Evolutionary conservation across 1,140 invertebrate species (phyloP).

Genomic region (Gryon sp.): DNA sequence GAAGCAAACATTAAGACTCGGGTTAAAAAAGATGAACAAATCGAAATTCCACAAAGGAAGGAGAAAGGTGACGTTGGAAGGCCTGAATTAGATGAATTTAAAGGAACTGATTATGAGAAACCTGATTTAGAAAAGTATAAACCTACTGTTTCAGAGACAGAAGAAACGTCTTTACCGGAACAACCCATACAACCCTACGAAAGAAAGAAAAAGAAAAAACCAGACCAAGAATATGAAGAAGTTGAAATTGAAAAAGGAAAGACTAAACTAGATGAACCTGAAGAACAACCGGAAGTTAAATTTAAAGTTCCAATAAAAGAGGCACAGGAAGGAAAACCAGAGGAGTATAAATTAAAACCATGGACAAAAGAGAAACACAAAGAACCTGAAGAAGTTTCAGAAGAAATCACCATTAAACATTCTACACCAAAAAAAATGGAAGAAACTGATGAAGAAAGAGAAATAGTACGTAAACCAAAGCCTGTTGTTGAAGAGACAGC

Average conservation of each 20-base stretch:
- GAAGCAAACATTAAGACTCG: no score
- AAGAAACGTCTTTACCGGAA: constrained; percentile 72
- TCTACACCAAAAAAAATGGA: no score
- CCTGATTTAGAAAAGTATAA: constrained; percentile 74
- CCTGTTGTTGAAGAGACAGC: no score
- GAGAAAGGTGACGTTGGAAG: constrained; percentile 60
- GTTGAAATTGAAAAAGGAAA: constrained; percentile 79
- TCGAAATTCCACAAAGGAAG: constrained; percentile 67
- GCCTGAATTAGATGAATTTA: constrained; percentile 71
- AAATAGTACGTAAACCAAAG: no score
- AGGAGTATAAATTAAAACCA: constrained; percentile 80
- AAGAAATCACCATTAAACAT: no score
- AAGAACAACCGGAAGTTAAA: constrained; percentile 80
- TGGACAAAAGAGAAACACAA: constrained; percentile 77
- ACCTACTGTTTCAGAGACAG: constrained; percentile 71
- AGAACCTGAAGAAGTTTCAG: constrained; percentile 26
- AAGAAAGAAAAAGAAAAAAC: constrained; percentile 79
- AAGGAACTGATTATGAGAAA: constrained; percentile 78
- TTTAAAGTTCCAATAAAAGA: constrained; percentile 81
- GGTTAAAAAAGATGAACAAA: constrained; percentile 54
- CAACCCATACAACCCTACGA: constrained; percentile 73
- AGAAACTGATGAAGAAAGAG: no score
- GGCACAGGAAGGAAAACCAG: constrained; percentile 79
- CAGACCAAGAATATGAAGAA: constrained; percentile 79
- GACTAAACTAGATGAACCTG: constrained; percentile 79